phyloP scores from a whole-genome alignment of 2,797 vertebrate genomes.

The Cuniculus paca region DNA sequence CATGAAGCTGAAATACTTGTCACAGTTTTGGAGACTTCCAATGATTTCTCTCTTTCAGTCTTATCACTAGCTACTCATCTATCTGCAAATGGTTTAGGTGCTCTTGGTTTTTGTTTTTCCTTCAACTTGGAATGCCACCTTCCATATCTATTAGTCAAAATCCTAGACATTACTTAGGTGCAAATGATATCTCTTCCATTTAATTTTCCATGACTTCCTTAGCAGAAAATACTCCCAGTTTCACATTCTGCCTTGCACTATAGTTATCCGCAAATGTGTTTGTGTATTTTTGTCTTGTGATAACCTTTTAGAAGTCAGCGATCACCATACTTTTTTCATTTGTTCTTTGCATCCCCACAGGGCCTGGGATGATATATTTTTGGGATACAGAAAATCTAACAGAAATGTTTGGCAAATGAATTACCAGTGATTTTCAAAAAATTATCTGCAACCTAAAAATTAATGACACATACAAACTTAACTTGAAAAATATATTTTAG shows the following conservation, averaged over 20 bases:
- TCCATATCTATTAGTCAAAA: not conserved
- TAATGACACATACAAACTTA: not conserved
- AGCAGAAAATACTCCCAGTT: not conserved
- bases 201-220: not conserved
- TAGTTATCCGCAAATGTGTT: not conserved
- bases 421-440: not conserved
- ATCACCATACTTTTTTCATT: not conserved
- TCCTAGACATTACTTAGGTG: not conserved
- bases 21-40: not conserved
- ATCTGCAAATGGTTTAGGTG: not conserved
- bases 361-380: not conserved
- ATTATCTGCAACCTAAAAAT: not conserved
- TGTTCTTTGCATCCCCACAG: not conserved
- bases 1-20: not conserved
- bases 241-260: not conserved
- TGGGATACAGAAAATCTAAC: not conserved
- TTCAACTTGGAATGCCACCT: not conserved
- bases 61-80: not conserved
- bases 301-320: not conserved
- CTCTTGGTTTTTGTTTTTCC: not conserved
- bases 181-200: not conserved
- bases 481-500: not conserved
- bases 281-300: not conserved
- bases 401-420: constrained; percentile 17
- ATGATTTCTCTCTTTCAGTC: not conserved